phyloP scores from a whole-genome alignment of 2,113 vertebrate genomes.

The Apteryx owenii region DNA sequence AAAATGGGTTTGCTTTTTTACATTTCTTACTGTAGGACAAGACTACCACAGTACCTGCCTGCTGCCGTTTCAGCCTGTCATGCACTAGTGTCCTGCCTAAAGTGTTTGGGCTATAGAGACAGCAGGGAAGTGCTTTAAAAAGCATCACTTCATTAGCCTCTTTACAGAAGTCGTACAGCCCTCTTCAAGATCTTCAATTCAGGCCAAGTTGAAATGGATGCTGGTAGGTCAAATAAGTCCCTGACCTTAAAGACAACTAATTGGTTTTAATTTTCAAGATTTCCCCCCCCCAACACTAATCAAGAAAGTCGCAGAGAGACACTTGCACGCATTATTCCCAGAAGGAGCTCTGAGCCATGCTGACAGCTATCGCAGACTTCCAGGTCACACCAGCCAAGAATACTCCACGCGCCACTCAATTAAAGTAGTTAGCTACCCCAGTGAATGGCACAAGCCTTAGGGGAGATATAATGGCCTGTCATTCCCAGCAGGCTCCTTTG shows the following conservation, averaged over 20 bases:
- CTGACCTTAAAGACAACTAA: constrained; percentile 48
- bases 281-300: not conserved
- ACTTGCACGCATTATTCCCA: not conserved
- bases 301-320: not conserved
- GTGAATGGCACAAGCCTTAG: not conserved
- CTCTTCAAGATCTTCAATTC: constrained; percentile 23
- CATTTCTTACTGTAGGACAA: not conserved
- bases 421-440: not conserved
- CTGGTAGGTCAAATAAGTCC: constrained; percentile 23
- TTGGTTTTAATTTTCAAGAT: constrained; percentile 38
- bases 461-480: not conserved
- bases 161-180: not conserved
- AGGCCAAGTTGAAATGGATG: constrained; percentile 17
- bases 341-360: constrained; percentile 10
- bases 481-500: constrained; percentile 37
- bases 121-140: constrained; percentile 54
- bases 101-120: constrained; percentile 8
- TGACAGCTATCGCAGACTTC: constrained; percentile 15
- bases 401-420: not conserved
- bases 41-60: not conserved
- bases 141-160: constrained; percentile 45
- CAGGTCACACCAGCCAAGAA: constrained; percentile 41
- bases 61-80: not conserved
- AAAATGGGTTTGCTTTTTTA: not conserved
- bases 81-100: not conserved